Percentiles rank a stretch among this genome's conserved stretches.
Conservation (phyloP, 2,888 invertebrate species). For the Eustalomyia histrio region DNA sequence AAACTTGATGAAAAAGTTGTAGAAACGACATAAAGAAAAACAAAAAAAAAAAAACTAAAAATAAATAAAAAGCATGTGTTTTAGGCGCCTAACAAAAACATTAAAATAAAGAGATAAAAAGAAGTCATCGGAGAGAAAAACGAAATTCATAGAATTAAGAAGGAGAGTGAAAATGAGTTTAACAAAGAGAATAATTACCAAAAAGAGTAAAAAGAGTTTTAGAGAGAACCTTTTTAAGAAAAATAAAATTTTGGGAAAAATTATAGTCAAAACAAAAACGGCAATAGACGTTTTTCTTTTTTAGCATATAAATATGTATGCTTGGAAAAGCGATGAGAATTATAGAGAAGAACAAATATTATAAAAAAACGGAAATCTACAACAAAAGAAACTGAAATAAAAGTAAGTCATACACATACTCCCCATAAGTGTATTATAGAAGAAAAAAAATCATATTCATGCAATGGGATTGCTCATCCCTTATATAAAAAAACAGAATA, state of each 20-base stretch:
- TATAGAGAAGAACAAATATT: conserved; percentile 15
- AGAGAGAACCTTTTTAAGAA: conserved; percentile 28
- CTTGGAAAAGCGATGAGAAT: conserved; percentile 31
- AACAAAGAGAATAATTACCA: background rate
- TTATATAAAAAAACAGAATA: conserved; percentile 27
- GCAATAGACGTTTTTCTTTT: conserved; percentile 57
- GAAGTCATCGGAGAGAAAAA: background rate
- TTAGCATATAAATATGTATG: conserved; percentile 24
- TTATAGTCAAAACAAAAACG: conserved; percentile 59
- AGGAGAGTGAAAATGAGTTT: background rate
- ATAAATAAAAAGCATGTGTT: conserved; percentile 56
- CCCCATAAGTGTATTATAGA: conserved; percentile 7
- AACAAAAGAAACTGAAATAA: conserved; percentile 42
- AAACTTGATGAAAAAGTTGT: conserved; percentile 19
- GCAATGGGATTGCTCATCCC: conserved; percentile 55
- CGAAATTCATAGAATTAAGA: background rate
- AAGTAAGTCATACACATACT: conserved; percentile 43
- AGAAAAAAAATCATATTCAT: conserved; percentile 21
- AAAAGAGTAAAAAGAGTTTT: conserved; percentile 16
- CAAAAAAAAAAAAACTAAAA: conserved; percentile 22
- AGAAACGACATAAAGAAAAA: conserved; percentile 10
- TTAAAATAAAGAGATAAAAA: conserved; percentile 23
- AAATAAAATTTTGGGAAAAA: conserved; percentile 23
- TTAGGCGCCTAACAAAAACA: conserved; percentile 47
- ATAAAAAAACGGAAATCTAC: conserved; percentile 42